A percentile compares a stretch with the other conserved stretches of the same genome.
Conservation (phyloP, 2,888 invertebrate species). For the Subacronicta megacephala region DNA sequence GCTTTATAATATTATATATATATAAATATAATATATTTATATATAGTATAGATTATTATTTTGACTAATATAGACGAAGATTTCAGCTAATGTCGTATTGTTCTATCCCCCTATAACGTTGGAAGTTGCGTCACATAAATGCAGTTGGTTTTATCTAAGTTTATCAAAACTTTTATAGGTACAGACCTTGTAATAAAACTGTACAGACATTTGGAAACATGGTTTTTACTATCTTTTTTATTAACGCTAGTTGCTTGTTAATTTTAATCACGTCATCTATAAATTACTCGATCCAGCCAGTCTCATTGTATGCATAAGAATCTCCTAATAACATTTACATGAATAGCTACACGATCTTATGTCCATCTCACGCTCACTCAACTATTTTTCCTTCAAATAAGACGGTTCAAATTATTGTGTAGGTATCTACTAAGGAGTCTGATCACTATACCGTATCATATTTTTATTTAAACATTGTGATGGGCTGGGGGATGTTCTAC, state of each 20-base stretch:
- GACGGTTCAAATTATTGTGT: constrained; percentile 25
- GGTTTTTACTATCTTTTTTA: constrained; percentile 20
- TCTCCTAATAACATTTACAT: constrained; percentile 48
- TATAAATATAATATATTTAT: too few relatives aligned
- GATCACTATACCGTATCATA: not conserved
- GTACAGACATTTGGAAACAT: not conserved
- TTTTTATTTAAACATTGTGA: too few relatives aligned
- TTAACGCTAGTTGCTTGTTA: constrained; percentile 11
- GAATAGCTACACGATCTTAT: constrained; percentile 11
- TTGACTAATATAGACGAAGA: too few relatives aligned
- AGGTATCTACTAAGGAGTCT: not conserved
- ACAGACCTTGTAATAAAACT: not conserved
- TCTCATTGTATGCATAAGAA: constrained; percentile 45
- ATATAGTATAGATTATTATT: too few relatives aligned
- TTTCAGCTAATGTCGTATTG: too few relatives aligned
- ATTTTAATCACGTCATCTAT: constrained; percentile 40
- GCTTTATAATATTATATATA: too few relatives aligned
- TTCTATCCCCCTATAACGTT: too few relatives aligned
- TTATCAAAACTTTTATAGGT: not conserved
- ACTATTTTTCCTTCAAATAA: constrained; percentile 26
- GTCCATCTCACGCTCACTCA: constrained; percentile 20
- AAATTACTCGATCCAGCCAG: constrained; percentile 30
- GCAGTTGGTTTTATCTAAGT: too few relatives aligned
- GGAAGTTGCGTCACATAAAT: too few relatives aligned
- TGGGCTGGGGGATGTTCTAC: too few relatives aligned